A percentile compares a stretch with the other conserved stretches of the same genome.
Conservation (phyloP, 2,888 invertebrate species). For the Lacanobia oleracea region DNA sequence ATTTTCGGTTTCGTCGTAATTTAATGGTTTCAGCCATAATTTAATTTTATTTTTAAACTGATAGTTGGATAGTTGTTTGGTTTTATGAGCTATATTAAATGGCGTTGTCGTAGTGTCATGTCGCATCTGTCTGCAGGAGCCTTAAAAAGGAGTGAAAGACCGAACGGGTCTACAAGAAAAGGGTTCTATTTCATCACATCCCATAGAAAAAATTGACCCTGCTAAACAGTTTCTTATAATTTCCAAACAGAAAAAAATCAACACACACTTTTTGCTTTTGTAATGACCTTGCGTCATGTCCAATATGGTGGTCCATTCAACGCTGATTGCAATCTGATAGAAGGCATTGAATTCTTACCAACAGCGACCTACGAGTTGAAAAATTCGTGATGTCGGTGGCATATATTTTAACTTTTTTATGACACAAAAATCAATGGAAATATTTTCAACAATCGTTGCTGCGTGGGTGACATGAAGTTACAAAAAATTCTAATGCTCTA, state of each 20-base stretch:
- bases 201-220: not conserved
- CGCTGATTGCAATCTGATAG: conserved; percentile 8
- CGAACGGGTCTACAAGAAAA: too few species aligned
- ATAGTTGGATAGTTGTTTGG: too few species aligned
- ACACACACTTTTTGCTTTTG: conserved; percentile 2
- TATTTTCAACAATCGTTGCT: not conserved
- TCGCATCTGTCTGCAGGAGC: too few species aligned
- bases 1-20: too few species aligned
- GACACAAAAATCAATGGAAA: conserved; percentile 7
- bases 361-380: conserved; percentile 30
- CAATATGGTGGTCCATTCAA: conserved; percentile 20
- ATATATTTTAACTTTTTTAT: conserved; percentile 12
- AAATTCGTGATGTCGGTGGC: conserved; percentile 14
- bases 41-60: too few species aligned
- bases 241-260: not conserved
- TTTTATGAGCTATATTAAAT: too few species aligned
- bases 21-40: too few species aligned
- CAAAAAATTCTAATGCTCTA: not conserved
- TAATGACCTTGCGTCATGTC: conserved; percentile 13
- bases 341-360: conserved; percentile 9
- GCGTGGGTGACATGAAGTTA: not conserved
- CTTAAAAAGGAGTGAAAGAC: too few species aligned
- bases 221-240: not conserved
- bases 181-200: too few species aligned
- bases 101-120: too few species aligned